These are phyloP conservation scores for Corythaeola cristata DNA, from an alignment of 2,113 vertebrate genomes.

Conservation along the genomic window DNA sequence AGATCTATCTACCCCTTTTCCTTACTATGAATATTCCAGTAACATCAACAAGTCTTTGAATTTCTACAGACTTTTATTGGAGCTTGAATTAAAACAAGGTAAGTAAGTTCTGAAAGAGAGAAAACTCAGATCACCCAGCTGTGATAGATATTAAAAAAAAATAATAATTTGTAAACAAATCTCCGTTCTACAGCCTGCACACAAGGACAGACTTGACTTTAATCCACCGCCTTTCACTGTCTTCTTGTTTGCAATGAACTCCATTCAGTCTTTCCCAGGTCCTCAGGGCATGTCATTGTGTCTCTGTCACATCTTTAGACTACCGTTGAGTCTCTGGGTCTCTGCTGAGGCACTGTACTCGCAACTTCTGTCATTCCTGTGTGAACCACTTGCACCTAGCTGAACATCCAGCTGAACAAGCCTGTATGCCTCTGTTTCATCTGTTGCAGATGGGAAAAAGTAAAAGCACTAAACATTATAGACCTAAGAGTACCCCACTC, in stretches of 20 bases:
- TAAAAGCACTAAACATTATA: background rate
- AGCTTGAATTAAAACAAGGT: background rate
- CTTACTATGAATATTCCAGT: background rate
- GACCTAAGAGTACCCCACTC: rapidly evolving
- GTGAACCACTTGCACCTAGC: background rate
- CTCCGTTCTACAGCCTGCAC: background rate
- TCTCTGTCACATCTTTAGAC: background rate
- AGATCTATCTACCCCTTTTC: background rate
- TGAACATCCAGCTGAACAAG: background rate
- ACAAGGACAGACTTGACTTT: background rate
- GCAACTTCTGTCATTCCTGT: background rate
- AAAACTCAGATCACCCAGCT: background rate
- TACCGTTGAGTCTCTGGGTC: background rate
- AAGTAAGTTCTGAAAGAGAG: background rate
- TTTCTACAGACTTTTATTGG: background rate
- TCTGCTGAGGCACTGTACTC: background rate
- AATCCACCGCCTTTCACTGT: background rate
- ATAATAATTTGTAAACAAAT: background rate
- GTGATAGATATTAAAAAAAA: background rate
- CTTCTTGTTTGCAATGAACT: background rate
- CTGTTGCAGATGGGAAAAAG: background rate
- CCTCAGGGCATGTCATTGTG: background rate
- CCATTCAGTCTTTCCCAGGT: background rate
- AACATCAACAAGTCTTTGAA: background rate
- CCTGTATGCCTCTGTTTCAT: background rate